Conservation (phyloP, 2,888 invertebrate genomes). For the Osedax frankpressi region DNA sequence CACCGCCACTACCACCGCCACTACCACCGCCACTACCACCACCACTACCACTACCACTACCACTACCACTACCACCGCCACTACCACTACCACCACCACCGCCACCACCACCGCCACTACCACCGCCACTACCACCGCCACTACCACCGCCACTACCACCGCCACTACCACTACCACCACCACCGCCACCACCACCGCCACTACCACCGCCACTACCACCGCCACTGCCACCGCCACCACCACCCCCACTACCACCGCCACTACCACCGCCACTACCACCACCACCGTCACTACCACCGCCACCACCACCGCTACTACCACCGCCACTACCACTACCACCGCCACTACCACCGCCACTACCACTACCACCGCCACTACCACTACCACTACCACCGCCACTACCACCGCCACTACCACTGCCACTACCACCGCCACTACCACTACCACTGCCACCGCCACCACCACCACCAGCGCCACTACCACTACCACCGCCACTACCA, state of each 20-base stretch:
- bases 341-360: neutral
- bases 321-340: conserved; percentile 3
- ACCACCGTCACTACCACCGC: neutral
- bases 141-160: conserved; percentile 2
- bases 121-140: neutral
- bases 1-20: neutral
- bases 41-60: too few relatives aligned
- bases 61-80: neutral
- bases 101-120: conserved; percentile 3
- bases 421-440: neutral
- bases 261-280: neutral
- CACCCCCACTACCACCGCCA: too few relatives aligned
- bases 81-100: neutral
- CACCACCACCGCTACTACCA: neutral
- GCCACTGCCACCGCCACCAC: too few relatives aligned
- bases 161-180: conserved; percentile 4
- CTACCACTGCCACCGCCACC: conserved; percentile 2
- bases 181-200: conserved; percentile 7
- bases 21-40: too few relatives aligned
- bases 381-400: neutral
- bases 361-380: neutral
- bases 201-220: neutral
- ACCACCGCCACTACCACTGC: conserved; percentile 1
- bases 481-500: too few relatives aligned
- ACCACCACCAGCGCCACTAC: too few relatives aligned